Conservation (phyloP, 2,888 invertebrate species). For the Psococerastis gibbosa region DNA sequence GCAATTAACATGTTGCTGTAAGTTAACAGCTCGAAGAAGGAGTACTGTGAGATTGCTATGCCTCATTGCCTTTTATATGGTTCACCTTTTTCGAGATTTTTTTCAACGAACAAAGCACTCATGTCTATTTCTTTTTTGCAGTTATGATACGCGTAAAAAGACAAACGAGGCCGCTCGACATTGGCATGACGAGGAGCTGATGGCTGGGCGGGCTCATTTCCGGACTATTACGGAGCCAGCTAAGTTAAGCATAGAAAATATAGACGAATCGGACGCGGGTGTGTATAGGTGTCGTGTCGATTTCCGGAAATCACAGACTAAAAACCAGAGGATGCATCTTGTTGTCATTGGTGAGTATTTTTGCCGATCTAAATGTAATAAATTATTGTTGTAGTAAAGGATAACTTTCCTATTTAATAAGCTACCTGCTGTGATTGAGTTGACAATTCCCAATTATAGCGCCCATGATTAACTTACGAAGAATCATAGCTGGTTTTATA, state of each 20-base stretch:
- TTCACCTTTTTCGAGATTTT: not conserved
- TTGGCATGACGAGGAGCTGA: slow-evolving; percentile 45
- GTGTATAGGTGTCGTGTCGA: slow-evolving; percentile 66
- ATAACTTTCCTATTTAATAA: too few relatives aligned
- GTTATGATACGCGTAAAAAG: slow-evolving; percentile 47
- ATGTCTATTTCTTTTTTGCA: slow-evolving; percentile 26
- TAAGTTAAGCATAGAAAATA: slow-evolving; percentile 42
- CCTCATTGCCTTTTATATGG: too few relatives aligned
- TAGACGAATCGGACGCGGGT: slow-evolving; percentile 47
- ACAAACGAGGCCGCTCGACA: slow-evolving; percentile 38
- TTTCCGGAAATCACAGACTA: slow-evolving; percentile 58
- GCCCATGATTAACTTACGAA: too few relatives aligned
- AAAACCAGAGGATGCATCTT: slow-evolving; percentile 51
- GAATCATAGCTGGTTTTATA: too few relatives aligned
- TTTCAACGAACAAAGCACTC: too few relatives aligned
- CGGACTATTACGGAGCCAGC: slow-evolving; percentile 46
- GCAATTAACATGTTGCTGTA: too few relatives aligned
- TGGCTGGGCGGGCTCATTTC: slow-evolving; percentile 49
- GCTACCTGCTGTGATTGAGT: too few relatives aligned
- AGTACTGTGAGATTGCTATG: too few relatives aligned
- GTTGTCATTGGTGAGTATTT: slow-evolving; percentile 56
- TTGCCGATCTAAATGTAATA: too few relatives aligned
- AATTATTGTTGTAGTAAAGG: too few relatives aligned
- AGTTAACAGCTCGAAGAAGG: too few relatives aligned
- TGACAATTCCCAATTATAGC: too few relatives aligned